These are phyloP conservation scores for Synanthedon andrenaeformis DNA, from an alignment of 2,888 invertebrate genomes.

Conservation along the genomic window DNA sequence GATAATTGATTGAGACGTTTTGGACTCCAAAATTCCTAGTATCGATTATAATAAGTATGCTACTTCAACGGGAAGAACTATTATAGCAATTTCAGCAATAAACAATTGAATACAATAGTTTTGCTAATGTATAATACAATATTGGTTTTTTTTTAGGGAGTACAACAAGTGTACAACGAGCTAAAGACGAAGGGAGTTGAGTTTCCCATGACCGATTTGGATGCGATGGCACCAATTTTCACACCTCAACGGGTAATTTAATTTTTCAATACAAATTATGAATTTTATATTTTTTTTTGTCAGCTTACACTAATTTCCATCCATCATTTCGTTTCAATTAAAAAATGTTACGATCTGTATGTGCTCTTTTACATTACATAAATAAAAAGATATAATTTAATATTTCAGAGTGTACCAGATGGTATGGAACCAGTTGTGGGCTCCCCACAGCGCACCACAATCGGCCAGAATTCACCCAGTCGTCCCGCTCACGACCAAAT, in stretches of 20 bases:
- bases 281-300: neutral
- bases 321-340: no score
- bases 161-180: conserved; percentile 94
- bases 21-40: no score
- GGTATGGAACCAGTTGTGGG: conserved; percentile 37
- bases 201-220: conserved; percentile 95
- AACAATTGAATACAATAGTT: no score
- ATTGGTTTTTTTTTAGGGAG: conserved; percentile 74
- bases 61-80: no score
- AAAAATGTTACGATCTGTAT: no score
- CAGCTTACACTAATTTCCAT: no score
- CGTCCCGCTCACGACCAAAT: conserved; percentile 28
- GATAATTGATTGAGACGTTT: no score
- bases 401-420: conserved; percentile 50
- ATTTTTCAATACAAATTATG: neutral
- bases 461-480: conserved; percentile 32
- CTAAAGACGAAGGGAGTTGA: conserved; percentile 95
- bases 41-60: no score
- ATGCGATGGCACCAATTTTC: conserved; percentile 93
- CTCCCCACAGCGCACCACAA: conserved; percentile 38
- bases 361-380: no score
- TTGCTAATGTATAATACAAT: neutral
- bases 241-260: conserved; percentile 86
- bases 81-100: no score
- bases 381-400: neutral